phyloP scores from a whole-genome alignment of 2,888 invertebrate genomes.

The Philereme transversata region DNA sequence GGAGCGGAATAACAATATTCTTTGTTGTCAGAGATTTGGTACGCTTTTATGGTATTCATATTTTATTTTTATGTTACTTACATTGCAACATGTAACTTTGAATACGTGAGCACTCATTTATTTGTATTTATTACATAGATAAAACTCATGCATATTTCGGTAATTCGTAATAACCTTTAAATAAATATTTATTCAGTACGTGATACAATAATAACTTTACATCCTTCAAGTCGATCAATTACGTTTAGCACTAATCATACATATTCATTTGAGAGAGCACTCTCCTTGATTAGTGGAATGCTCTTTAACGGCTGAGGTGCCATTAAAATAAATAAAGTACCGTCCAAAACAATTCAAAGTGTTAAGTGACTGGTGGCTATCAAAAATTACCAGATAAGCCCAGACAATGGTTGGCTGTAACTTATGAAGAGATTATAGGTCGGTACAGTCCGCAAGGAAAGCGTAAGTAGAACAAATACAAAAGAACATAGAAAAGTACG shows the following conservation, averaged over 20 bases:
- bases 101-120: constrained; percentile 20
- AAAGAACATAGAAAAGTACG: no score
- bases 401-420: constrained; percentile 74
- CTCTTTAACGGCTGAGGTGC: constrained; percentile 68
- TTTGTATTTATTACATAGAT: constrained; percentile 7
- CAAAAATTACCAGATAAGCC: constrained; percentile 81
- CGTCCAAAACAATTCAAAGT: constrained; percentile 78
- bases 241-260: constrained; percentile 73
- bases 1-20: constrained; percentile 60
- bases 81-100: constrained; percentile 26
- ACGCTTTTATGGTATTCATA: constrained; percentile 36
- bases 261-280: constrained; percentile 80
- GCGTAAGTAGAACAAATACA: constrained; percentile 1
- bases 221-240: constrained; percentile 55
- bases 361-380: constrained; percentile 81
- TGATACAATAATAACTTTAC: no score
- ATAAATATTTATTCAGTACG: no score
- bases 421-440: constrained; percentile 78
- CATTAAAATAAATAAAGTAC: constrained; percentile 80
- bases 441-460: constrained; percentile 32
- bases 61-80: constrained; percentile 32
- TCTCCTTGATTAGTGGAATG: constrained; percentile 78
- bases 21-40: constrained; percentile 45
- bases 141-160: no score
- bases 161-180: no score